phyloP scores from a whole-genome alignment of 2,888 invertebrate species.

The Masnerella sp. region DNA sequence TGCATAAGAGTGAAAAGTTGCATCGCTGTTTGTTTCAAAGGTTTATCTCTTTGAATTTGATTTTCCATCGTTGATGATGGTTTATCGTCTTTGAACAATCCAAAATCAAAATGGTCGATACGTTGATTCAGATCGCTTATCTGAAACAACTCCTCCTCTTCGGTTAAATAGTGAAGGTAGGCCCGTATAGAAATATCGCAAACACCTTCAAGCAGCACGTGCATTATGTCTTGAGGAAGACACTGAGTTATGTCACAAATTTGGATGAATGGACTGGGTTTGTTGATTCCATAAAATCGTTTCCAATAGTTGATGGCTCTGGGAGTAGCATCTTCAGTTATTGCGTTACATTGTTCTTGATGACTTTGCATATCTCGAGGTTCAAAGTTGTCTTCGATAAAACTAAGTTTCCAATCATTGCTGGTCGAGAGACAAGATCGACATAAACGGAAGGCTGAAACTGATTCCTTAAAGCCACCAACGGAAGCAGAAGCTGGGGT shows the following conservation, averaged over 20 bases:
- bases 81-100: constrained; percentile 4
- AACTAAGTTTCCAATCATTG: constrained; percentile 2
- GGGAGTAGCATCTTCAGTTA: background rate
- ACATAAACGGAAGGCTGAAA: constrained; percentile 11
- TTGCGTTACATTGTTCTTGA: constrained; percentile 8
- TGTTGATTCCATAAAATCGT: constrained; percentile 11
- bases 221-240: constrained; percentile 9
- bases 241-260: constrained; percentile 8
- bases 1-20: background rate
- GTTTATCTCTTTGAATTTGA: background rate
- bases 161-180: background rate
- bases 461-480: constrained; percentile 12
- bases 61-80: background rate
- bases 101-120: constrained; percentile 4
- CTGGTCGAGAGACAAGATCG: constrained; percentile 1
- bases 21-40: constrained; percentile 3
- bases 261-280: constrained; percentile 1
- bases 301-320: constrained; percentile 2
- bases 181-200: constrained; percentile 1
- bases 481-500: constrained; percentile 16
- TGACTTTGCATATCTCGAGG: background rate
- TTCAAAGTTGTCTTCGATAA: constrained; percentile 4
- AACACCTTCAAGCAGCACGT: constrained; percentile 9
- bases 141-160: background rate
- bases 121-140: background rate